Conservation (phyloP, 1,140 invertebrate genomes). For the Drosophila sturtevanti region DNA sequence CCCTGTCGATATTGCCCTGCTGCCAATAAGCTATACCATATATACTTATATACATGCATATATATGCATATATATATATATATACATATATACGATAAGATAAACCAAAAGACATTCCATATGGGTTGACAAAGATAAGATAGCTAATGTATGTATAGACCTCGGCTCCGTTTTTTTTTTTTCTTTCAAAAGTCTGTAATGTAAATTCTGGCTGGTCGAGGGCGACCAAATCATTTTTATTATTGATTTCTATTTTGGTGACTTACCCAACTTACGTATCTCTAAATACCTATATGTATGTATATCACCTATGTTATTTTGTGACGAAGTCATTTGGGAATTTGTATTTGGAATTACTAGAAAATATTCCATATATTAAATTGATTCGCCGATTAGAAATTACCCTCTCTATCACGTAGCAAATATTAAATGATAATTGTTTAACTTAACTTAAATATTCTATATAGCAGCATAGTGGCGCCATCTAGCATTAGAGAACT, state of each 20-base stretch:
- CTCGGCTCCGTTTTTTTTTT: not conserved
- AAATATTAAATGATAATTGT: no score
- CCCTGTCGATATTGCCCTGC: conserved; percentile 45
- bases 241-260: conserved; percentile 11
- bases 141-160: conserved; percentile 10
- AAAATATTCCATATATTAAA: not conserved
- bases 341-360: conserved; percentile 17
- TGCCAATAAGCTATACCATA: conserved; percentile 31
- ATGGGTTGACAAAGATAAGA: not conserved
- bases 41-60: conserved; percentile 32
- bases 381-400: not conserved
- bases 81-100: conserved; percentile 41
- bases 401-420: not conserved
- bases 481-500: no score
- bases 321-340: conserved; percentile 56
- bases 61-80: conserved; percentile 31
- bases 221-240: conserved; percentile 5
- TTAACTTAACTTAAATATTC: no score
- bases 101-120: conserved; percentile 18
- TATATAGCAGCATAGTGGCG: no score
- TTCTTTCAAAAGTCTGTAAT: conserved; percentile 16
- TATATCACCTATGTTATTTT: conserved; percentile 16
- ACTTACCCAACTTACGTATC: not conserved
- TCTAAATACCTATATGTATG: conserved; percentile 14
- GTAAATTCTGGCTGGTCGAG: not conserved